Evolutionary conservation across 2,113 vertebrate species (phyloP), one percentile per base, ranked within the genome.

Genomic region (Alexandromys fortis): DNA sequence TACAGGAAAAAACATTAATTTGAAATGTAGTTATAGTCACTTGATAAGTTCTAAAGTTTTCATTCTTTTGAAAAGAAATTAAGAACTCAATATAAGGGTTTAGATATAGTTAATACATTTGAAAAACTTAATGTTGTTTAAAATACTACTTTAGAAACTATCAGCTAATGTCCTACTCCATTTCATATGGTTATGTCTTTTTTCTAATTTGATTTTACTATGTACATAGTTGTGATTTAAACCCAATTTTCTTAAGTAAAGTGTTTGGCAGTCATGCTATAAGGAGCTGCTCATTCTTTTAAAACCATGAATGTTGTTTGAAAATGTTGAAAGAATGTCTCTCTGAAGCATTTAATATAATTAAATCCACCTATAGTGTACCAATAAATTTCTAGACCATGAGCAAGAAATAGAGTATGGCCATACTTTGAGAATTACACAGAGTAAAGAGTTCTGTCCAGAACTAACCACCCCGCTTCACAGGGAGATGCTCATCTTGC

Each of bases 221-320:
- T 87, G 16, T 79, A 82, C 26, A 94, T 72, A 96, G 81, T 87
- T 70, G n/a, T 52, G n/a, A 94, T 93, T 96, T 88, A 96, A 95
- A 55, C 49, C 72, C 92, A 67, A 87, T 35, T 97, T 96, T 96
- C 26, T 81, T 38, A 96, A 96, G 21, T 21, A 8, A 93, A 49
- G 33, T 90, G 55, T 94, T 92, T 97, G 49, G 42, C 87, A 65
- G 63, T 16, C 24, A 63, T 70, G 21, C 67, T 86, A 67, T 42
- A 47, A 96, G 13, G 28, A 81, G 45, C 45, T 96, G 86, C 88
- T 94, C 89, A 95, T 92, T 95, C 35, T 89, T 93, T 95, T 85
- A 93, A 97, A 88, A 2, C 3, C 30, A 45, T 86, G 95, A 79
- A 83, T 87, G 35, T 7, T 86, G 30, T 86, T 94, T 96, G 94